Evolutionary conservation across 2,113 vertebrate genomes (phyloP).

Genomic region (Stictonetta naevosa): DNA sequence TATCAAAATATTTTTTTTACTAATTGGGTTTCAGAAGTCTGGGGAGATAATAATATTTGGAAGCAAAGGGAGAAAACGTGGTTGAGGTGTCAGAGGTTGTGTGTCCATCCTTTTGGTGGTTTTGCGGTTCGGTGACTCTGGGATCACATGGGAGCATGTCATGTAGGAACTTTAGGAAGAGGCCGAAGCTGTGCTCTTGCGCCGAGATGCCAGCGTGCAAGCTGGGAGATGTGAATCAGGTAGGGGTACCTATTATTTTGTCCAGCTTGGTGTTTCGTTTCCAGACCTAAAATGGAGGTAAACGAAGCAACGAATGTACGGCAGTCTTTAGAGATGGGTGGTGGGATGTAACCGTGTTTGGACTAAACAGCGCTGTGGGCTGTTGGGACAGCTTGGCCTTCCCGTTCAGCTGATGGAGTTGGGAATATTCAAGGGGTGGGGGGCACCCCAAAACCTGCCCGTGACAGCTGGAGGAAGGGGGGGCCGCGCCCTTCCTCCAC

Average conservation of each 20-base stretch:
- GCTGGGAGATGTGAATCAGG: background rate
- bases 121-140: background rate
- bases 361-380: background rate
- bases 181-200: background rate
- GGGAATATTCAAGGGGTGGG: background rate
- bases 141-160: fast-evolving
- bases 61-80: background rate
- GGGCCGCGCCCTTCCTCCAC: background rate
- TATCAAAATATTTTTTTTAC: conserved; percentile 1
- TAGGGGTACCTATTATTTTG: background rate
- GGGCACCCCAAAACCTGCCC: background rate
- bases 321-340: background rate
- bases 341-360: fast-evolving
- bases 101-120: background rate
- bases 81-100: background rate
- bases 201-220: background rate
- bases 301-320: fast-evolving
- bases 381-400: background rate
- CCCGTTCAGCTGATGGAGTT: background rate
- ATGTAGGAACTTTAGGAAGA: background rate
- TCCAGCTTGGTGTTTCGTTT: background rate
- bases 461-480: too few species aligned
- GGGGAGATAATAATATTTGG: background rate
- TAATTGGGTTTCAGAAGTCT: background rate
- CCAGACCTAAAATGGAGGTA: conserved; percentile 33